phyloP scores from a whole-genome alignment of 2,113 vertebrate species.

The Ochotona curzoniae region DNA sequence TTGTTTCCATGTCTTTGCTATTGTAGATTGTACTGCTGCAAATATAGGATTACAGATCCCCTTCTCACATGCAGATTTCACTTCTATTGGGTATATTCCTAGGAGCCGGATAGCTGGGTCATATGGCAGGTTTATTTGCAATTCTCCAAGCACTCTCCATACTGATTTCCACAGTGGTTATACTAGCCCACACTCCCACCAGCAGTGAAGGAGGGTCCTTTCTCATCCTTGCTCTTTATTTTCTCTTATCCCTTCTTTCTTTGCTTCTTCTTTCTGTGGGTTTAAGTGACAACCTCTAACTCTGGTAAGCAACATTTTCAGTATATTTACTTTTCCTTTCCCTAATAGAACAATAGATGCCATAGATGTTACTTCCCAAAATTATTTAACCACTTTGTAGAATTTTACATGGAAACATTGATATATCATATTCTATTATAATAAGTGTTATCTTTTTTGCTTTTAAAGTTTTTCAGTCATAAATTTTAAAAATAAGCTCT shows the following conservation, averaged over 20 bases:
- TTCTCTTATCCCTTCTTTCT: neutral
- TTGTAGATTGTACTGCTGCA: too few relatives aligned
- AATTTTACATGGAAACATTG: conserved; percentile 1
- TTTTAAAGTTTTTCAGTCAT: conserved; percentile 15
- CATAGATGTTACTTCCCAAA: neutral
- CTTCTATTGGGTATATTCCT: too few relatives aligned
- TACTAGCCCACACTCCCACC: too few relatives aligned
- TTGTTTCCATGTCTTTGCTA: too few relatives aligned
- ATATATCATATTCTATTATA: neutral
- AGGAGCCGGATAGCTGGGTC: too few relatives aligned
- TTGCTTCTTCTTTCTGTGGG: neutral
- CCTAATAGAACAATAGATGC: neutral
- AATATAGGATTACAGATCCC: too few relatives aligned
- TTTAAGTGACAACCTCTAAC: neutral
- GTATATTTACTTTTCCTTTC: neutral
- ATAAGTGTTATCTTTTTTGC: neutral
- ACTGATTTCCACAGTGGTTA: too few relatives aligned
- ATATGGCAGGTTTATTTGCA: too few relatives aligned
- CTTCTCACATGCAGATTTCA: too few relatives aligned
- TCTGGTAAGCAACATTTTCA: neutral
- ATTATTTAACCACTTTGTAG: conserved; percentile 43
- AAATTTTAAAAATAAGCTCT: neutral
- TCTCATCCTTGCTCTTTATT: too few relatives aligned
- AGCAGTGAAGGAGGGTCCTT: too few relatives aligned
- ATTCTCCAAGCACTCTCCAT: too few relatives aligned